Evolutionary conservation across 92 coral and sea anemone genomes (phyloP).

Genomic region (Porites cylindrica): DNA sequence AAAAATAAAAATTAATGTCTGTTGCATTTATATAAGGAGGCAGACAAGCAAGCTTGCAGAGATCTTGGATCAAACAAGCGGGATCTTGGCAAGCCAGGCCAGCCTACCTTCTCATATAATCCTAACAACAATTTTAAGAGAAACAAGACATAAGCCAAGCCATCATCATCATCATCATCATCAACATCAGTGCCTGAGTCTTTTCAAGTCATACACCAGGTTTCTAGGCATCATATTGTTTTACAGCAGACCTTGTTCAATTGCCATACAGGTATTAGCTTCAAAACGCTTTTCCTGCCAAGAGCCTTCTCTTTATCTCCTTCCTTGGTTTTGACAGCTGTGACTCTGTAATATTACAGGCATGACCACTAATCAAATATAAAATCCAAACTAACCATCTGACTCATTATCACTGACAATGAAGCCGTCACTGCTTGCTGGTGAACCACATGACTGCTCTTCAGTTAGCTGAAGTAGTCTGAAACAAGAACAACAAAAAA

Average conservation of each 20-base stretch:
- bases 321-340: neutral
- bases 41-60: no score
- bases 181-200: neutral
- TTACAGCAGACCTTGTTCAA: neutral
- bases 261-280: neutral
- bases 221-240: neutral
- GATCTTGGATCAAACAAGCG: no score
- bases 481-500: neutral
- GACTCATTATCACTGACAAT: slow-evolving; percentile 35
- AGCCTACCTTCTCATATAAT: no score
- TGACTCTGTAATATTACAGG: neutral
- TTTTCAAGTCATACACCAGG: neutral
- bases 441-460: slow-evolving; percentile 24
- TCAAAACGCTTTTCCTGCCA: neutral
- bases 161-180: neutral
- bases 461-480: neutral
- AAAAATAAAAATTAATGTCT: no score
- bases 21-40: no score
- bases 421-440: slow-evolving; percentile 26
- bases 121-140: neutral
- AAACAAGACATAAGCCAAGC: neutral
- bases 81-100: no score
- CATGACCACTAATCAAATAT: neutral
- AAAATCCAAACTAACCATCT: slow-evolving; percentile 9
- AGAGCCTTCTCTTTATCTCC: neutral